Base-by-base conservation (phyloP, 2,797 vertebrate species). In the Mallotus villosus region DNA sequence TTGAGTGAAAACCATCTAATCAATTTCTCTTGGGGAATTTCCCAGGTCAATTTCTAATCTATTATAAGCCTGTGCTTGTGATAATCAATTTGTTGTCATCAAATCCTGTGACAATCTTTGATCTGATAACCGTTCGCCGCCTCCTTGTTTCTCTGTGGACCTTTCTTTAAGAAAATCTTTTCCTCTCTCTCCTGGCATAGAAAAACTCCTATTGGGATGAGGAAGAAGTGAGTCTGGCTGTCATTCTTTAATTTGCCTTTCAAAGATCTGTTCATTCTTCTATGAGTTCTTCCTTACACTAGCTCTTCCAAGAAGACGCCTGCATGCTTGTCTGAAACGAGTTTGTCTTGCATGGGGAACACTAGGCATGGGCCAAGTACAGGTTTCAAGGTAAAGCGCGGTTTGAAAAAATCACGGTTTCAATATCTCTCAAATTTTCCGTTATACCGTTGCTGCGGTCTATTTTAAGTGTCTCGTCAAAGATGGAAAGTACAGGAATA, bases 151-250 rank as follows among this genome's bases (percentile, higher is more conserved):
- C 74, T 79, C 72, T 84, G 27, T 71, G 73, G 71, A 84, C 74
- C 76, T 83, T 69, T 84, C 80, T 91, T 86, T 89, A 87, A 89
- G 78, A 84, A 81, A 87, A 76, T 84, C 68, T 89, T 90, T 82
- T 87, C 84, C 74, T 90, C 79, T 88, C 83, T 90, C 79, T 88
- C 79, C 85, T 90, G 86, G 86, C 88, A 70, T 92, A 94, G 93
- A 94, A 94, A 93, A 92, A 90, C 91, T 92, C 89, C 91, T 67
- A 92, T 94, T 93, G 93, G 93, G 90, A 93, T 94, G 89, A 93
- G 91, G 86, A 93, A 94, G 90, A 94, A 86, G 93, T 94, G 92
- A 94, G 93, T 94, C 77, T 85, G 29, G 81, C 84, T 88, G 85
- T 85, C 87, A 72, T 72, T 85, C 81, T 87, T 87, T 85, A 74